Evolutionary conservation across 1,140 invertebrate species (phyloP).

Genomic region (Drosophila fuyamai): DNA sequence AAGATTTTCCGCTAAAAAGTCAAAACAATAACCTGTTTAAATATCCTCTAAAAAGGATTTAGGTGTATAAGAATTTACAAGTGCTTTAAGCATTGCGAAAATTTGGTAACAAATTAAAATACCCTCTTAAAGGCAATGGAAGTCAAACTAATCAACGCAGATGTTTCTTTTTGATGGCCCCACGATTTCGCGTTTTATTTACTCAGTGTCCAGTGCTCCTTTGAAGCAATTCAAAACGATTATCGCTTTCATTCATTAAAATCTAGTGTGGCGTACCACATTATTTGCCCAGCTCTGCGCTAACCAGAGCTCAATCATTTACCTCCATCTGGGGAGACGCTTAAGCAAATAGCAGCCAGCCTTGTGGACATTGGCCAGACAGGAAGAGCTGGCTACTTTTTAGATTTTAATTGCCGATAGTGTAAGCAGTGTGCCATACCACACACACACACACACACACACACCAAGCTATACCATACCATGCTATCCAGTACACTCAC

Average conservation of each 20-base stretch:
- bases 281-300: constrained; percentile 70
- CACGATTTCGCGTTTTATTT: constrained; percentile 22
- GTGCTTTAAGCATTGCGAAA: not conserved
- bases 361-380: constrained; percentile 13
- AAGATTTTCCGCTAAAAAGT: too few species aligned
- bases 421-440: constrained; percentile 35
- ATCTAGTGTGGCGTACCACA: constrained; percentile 62
- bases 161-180: constrained; percentile 45
- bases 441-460: not conserved
- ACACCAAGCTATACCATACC: not conserved
- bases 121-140: not conserved
- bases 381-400: constrained; percentile 62
- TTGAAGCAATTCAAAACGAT: constrained; percentile 76
- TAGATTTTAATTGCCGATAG: constrained; percentile 82
- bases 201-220: constrained; percentile 35
- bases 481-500: constrained; percentile 19
- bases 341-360: constrained; percentile 71
- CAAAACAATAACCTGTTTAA: too few species aligned
- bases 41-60: too few species aligned
- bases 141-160: not conserved
- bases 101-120: too few species aligned
- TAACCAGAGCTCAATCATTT: constrained; percentile 60
- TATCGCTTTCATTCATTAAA: constrained; percentile 80
- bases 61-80: too few species aligned
- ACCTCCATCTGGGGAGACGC: constrained; percentile 29